These are phyloP conservation scores for Corythornis vintsioides DNA, from an alignment of 2,113 vertebrate species.

Conservation along the genomic window DNA sequence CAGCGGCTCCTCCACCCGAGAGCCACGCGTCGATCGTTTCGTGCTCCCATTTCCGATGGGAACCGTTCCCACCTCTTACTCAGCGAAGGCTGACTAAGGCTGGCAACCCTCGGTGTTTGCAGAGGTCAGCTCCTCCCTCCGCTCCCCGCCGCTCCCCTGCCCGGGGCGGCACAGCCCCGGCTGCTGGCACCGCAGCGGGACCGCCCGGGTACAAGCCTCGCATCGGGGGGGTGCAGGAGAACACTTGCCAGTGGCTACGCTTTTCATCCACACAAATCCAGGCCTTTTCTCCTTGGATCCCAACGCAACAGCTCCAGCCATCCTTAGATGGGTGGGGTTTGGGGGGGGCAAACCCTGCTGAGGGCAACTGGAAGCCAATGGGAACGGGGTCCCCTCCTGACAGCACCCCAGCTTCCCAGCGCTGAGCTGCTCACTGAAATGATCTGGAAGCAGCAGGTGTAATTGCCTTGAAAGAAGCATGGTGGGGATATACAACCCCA, in stretches of 20 bases:
- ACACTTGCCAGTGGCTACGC: background rate
- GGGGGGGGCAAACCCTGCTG: background rate
- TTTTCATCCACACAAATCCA: background rate
- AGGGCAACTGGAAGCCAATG: background rate
- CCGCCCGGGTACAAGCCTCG: background rate
- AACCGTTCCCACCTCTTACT: constrained; percentile 19
- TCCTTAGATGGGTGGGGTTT: fast-evolving
- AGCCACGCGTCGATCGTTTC: background rate
- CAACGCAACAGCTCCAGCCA: background rate
- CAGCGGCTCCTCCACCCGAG: background rate
- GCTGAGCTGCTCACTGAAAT: fast-evolving
- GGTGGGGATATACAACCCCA: background rate
- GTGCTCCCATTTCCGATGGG: background rate
- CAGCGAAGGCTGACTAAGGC: background rate
- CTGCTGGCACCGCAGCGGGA: background rate
- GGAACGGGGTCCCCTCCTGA: background rate
- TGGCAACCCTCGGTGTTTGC: background rate
- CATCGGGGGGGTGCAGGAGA: background rate
- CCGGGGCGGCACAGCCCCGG: background rate
- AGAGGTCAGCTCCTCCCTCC: constrained; percentile 9
- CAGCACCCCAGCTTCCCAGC: background rate
- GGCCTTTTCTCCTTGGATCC: background rate
- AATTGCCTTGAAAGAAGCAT: background rate
- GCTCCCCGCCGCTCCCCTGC: background rate
- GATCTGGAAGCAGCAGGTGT: background rate